phyloP scores from a whole-genome alignment of 2,113 vertebrate species.

The Macrotis lagotis region DNA sequence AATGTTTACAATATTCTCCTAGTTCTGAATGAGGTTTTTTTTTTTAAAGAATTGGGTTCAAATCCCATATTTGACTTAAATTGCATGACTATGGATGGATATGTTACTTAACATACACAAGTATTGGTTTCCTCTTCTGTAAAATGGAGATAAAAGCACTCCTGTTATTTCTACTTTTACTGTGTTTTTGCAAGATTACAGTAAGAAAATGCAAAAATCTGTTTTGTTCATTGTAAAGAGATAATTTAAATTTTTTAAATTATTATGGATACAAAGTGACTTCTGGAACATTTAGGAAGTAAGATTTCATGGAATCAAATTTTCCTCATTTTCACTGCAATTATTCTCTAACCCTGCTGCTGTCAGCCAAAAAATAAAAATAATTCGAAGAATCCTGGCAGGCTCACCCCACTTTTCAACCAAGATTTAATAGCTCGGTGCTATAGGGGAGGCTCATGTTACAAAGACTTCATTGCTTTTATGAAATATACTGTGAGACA shows the following conservation, averaged over 20 bases:
- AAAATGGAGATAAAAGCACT: not conserved
- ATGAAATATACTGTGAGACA: not conserved
- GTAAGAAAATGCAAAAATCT: not conserved
- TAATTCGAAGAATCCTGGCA: not conserved
- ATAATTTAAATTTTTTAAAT: not conserved
- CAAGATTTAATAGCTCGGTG: conserved; percentile 28
- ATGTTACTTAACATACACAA: not conserved
- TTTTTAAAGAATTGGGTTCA: not conserved
- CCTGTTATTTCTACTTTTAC: not conserved
- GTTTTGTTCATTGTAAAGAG: not conserved
- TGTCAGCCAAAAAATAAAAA: conserved; percentile 37
- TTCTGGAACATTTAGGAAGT: conserved; percentile 30
- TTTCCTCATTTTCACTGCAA: conserved; percentile 17
- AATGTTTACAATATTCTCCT: too few species aligned
- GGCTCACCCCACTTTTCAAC: conserved; percentile 32
- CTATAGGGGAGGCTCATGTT: not conserved
- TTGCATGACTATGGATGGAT: not conserved
- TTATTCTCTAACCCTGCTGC: conserved; percentile 2
- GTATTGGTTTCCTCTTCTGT: not conserved
- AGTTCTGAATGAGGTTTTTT: too few species aligned
- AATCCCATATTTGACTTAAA: not conserved
- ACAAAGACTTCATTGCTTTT: conserved; percentile 42
- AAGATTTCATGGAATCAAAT: not conserved
- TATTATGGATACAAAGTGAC: not conserved
- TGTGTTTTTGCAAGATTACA: not conserved